Conservation (phyloP, 2,888 invertebrate species). For the Dicranocentrus wangi region DNA sequence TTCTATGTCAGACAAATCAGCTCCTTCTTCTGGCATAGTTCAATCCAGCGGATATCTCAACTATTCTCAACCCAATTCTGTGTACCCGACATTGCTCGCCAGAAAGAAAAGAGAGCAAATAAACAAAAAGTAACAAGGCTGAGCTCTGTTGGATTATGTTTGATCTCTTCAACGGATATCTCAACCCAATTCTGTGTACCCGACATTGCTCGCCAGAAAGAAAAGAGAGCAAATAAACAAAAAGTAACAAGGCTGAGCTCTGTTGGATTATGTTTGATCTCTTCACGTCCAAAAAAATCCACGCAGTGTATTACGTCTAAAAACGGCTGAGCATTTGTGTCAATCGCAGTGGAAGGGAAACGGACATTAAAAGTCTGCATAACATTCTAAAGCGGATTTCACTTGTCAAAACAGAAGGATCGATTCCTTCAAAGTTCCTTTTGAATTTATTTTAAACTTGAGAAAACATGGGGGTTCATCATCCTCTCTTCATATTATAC, state of each 20-base stretch:
- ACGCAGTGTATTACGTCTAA: background rate
- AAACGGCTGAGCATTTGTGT: too few relatives aligned
- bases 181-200: too few relatives aligned
- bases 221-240: conserved; percentile 47
- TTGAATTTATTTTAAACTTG: too few relatives aligned
- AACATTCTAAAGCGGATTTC: conserved; percentile 44
- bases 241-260: conserved; percentile 33
- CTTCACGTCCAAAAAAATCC: conserved; percentile 32
- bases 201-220: too few relatives aligned
- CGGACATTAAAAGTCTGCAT: conserved; percentile 36
- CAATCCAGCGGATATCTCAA: conserved; percentile 4
- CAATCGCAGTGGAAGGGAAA: too few relatives aligned
- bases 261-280: conserved; percentile 52
- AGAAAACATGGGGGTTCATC: background rate
- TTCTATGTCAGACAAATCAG: conserved; percentile 31
- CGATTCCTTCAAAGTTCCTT: conserved; percentile 9
- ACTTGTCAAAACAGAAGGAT: conserved; percentile 51
- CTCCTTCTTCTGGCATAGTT: conserved; percentile 26
- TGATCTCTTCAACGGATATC: conserved; percentile 57
- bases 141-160: conserved; percentile 46
- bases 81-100: background rate
- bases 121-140: conserved; percentile 39
- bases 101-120: conserved; percentile 44
- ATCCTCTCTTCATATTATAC: background rate
- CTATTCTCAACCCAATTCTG: background rate